Conservation (phyloP, 2,888 invertebrate genomes). For the Caenorhabditis sp. region DNA sequence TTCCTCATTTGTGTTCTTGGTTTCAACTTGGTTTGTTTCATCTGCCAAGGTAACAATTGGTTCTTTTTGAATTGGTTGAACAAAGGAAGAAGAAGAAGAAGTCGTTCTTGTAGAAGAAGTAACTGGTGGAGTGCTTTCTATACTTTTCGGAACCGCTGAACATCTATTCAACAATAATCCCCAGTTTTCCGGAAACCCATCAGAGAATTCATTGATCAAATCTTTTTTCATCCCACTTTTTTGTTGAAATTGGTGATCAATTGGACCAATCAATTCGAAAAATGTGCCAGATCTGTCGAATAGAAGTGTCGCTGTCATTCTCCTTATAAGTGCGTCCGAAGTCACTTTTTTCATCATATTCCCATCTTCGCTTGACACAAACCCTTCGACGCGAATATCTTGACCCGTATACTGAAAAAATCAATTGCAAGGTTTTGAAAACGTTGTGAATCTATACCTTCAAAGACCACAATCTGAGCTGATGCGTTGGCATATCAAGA, state of each 20-base stretch:
- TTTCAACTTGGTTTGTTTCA: background rate
- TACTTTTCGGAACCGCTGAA: background rate
- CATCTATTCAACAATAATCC: constrained; percentile 14
- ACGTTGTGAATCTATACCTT: constrained; percentile 15
- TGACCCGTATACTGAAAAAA: constrained; percentile 16
- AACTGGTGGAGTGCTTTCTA: background rate
- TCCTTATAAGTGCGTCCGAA: constrained; percentile 8
- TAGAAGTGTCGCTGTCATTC: constrained; percentile 22
- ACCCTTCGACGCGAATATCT: constrained; percentile 20
- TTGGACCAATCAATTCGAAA: constrained; percentile 28
- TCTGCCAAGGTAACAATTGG: background rate
- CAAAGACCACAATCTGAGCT: constrained; percentile 31
- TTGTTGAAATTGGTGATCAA: constrained; percentile 25
- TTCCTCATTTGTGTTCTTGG: background rate
- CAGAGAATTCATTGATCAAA: constrained; percentile 23
- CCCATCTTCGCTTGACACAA: constrained; percentile 20
- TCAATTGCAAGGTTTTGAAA: background rate
- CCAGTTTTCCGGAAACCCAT: constrained; percentile 36
- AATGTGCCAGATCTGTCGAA: constrained; percentile 32
- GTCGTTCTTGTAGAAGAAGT: too few species aligned
- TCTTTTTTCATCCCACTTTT: constrained; percentile 26
- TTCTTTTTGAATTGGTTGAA: background rate
- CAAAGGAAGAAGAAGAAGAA: too few species aligned
- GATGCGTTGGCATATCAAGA: constrained; percentile 25
- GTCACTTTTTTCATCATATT: constrained; percentile 18